Base-by-base conservation (phyloP, 2,113 vertebrate genomes). In the Australoheros scitulus region DNA sequence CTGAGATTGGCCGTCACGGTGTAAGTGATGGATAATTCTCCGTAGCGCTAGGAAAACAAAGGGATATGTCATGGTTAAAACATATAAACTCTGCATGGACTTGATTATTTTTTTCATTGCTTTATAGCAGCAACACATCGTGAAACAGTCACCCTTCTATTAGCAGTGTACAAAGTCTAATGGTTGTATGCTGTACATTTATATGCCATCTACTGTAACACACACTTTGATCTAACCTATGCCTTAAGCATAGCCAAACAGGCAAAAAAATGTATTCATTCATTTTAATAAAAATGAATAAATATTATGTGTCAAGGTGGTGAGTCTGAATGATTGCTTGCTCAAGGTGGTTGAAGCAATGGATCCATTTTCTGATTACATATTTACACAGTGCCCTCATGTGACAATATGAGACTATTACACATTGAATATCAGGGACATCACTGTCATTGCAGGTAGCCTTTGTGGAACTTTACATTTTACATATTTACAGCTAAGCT, bases 301-400 rank as follows among this genome's bases (percentile, higher is more conserved):
- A 70, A 20, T 78, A 1, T 20, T 26, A 1, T 43, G 5, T 22
- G 72, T 82, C 11, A 52, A 72, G 18, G 57, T 74, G 24, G 17
- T 61, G 34, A 20, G 56, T 68, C 61, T 72, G 4, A 80, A 1
- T 7, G 59, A 56, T 34, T 58, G 47, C 59, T 84, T 77, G 13
- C 24, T 64, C 11, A 56, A 79, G 55, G 26, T 0, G 3, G 47
- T 47, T 26, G 6, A 61, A 80, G 38, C 14, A 22, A 32, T 15
- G 2, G 6, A 34, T 70, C 57, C 5, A 56, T 24, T 81, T 58
- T 84, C 57, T 29, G 13, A 61, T 14, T 74, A 41, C 56, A 58
- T 0, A 32, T 87, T 88, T 85, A 64, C 17, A 86, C 43, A 82
- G 76, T 20, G 74, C 78, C 87, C 52, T 82, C 90, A 68, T 80